Base-by-base conservation (phyloP, 1,140 invertebrate genomes). In the Hyles vespertilio region DNA sequence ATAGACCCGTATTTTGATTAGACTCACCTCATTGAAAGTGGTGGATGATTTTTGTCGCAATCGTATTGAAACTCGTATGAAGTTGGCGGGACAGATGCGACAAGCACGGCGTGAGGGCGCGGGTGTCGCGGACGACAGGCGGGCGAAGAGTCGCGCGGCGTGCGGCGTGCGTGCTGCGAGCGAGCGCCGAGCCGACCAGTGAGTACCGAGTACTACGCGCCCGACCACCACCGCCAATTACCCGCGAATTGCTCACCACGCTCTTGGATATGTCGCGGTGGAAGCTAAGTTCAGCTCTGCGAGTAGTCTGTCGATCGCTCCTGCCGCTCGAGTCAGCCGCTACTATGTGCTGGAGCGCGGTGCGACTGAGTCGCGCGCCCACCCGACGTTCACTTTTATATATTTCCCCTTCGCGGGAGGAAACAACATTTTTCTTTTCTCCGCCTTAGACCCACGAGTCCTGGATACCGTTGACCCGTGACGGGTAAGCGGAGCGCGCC, bases 361-460 rank as follows among this genome's bases (percentile, higher is more conserved):
- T 69, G 61, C 75, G 74, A 86, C 83, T 86, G 83, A 84, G 56
- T 74, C 77, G 72, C 74, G 78, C 81, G 79, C 70, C 59, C 69
- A 64, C 66, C 62, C 51, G n/a, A 58, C 81, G 53, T 65, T 69
- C 70, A 68, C 74, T 86, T 83, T 75, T 84, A 82, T 84, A 84
- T 69, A 65, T 64, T 81, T 67, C 78, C 77, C 79, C 75, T 77
- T 61, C 81, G 72, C 58, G 56, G 58, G 60, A 67, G 59, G 67
- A 43, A 34, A 53, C 47, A 50, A 57, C 48, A 48, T 60, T 54
- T 65, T 63, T 66, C 34, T 63, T 60, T 55, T 51, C 61, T 59
- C 32, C 8, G 56, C 58, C 57, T 52, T 59, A 67, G 58, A 66
- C 54, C 62, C 52, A 36, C 33, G 59, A 34, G 56, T 70, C 65